phyloP scores from a whole-genome alignment of 2,888 invertebrate species.

The Hirtodrosophila histrioides region DNA sequence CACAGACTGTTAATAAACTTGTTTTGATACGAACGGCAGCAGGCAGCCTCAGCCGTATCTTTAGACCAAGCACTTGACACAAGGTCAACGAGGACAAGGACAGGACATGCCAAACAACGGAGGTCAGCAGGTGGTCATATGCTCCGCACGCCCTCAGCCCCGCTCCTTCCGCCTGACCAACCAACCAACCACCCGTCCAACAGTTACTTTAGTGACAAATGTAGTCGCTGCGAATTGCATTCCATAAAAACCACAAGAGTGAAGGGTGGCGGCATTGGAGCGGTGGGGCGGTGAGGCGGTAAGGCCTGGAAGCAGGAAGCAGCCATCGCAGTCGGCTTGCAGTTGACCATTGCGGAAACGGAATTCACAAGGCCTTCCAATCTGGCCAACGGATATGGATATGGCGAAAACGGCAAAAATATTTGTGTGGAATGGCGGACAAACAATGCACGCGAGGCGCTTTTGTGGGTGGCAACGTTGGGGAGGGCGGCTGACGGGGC shows the following conservation, averaged over 20 bases:
- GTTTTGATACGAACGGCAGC: conserved; percentile 59
- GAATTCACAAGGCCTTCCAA: conserved; percentile 55
- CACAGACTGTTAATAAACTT: conserved; percentile 68
- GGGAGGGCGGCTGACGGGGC: neutral
- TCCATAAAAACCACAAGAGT: neutral
- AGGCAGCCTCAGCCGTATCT: conserved; percentile 38
- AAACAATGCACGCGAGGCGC: conserved; percentile 2
- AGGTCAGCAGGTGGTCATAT: conserved; percentile 68
- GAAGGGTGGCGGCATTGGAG: neutral
- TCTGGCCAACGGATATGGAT: conserved; percentile 50
- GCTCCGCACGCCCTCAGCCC: neutral
- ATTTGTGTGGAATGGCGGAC: conserved; percentile 26
- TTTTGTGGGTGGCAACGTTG: too few species aligned
- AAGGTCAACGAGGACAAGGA: conserved; percentile 72
- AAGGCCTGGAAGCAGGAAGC: conserved; percentile 43
- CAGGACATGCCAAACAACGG: conserved; percentile 28
- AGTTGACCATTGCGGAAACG: conserved; percentile 59
- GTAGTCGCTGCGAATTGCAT: too few species aligned
- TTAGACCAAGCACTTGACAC: conserved; percentile 46
- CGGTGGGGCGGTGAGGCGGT: neutral
- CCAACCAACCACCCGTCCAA: too few species aligned
- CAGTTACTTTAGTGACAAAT: too few species aligned
- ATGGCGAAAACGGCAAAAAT: conserved; percentile 36
- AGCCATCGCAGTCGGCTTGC: conserved; percentile 25
- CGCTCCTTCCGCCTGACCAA: too few species aligned